Evolutionary conservation across 2,888 invertebrate genomes (phyloP).

Genomic region (Andrena fulva): DNA sequence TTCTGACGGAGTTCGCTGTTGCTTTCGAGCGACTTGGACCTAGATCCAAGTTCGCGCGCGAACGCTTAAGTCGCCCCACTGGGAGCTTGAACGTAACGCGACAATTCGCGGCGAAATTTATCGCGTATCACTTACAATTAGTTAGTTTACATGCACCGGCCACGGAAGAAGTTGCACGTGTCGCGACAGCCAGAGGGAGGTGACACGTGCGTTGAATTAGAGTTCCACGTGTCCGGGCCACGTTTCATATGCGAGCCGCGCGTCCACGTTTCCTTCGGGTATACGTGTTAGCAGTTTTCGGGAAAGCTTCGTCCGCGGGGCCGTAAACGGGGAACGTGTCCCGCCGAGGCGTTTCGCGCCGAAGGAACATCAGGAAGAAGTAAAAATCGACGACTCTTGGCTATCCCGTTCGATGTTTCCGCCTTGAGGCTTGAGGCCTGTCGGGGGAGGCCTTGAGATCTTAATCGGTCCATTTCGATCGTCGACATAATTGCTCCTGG

Average conservation of each 20-base stretch:
- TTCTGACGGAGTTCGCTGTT: neutral
- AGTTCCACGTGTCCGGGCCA: conserved; percentile 45
- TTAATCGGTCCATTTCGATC: too few relatives aligned
- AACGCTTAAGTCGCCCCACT: too few relatives aligned
- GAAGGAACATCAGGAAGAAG: neutral
- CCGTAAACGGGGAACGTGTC: conserved; percentile 32
- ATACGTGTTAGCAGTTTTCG: conserved; percentile 33
- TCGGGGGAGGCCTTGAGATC: neutral
- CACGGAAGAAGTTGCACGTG: conserved; percentile 62
- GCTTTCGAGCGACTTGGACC: conserved; percentile 4
- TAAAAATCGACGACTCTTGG: neutral
- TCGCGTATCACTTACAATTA: conserved; percentile 47
- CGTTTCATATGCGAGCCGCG: conserved; percentile 54
- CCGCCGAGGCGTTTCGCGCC: neutral
- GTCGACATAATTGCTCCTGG: too few relatives aligned
- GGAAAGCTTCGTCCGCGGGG: conserved; percentile 5
- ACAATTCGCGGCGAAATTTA: conserved; percentile 54
- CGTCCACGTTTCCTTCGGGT: conserved; percentile 23
- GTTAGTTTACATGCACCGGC: conserved; percentile 61
- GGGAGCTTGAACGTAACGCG: neutral
- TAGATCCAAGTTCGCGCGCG: neutral
- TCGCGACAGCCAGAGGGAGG: conserved; percentile 28
- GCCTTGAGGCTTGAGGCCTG: neutral
- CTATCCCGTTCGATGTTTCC: neutral
- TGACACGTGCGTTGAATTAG: conserved; percentile 67